Conservation (phyloP, 2,888 invertebrate genomes). For the Odontocolon sp. region DNA sequence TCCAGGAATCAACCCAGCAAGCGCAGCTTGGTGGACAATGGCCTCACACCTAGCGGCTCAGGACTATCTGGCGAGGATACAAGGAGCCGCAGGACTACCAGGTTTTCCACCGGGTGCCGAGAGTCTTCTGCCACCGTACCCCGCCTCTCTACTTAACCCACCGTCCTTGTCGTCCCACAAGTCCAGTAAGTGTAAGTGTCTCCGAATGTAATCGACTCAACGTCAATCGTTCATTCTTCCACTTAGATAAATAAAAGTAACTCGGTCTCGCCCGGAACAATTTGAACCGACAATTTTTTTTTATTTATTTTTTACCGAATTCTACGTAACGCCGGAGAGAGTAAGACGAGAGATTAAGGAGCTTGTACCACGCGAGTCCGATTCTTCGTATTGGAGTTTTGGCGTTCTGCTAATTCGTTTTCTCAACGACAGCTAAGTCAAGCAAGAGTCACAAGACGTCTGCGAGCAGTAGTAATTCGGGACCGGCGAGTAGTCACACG, state of each 20-base stretch:
- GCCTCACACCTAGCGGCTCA: conserved; percentile 94
- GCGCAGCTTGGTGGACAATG: conserved; percentile 95
- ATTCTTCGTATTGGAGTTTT: conserved; percentile 1
- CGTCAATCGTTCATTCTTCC: conserved; percentile 25
- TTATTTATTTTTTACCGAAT: neutral
- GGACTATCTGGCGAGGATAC: conserved; percentile 92
- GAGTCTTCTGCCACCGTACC: conserved; percentile 82
- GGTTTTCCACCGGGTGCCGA: conserved; percentile 86
- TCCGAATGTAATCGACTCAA: conserved; percentile 25
- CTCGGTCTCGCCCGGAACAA: neutral
- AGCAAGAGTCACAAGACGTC: conserved; percentile 79
- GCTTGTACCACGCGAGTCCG: conserved; percentile 1
- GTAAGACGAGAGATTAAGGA: neutral
- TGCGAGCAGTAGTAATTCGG: conserved; percentile 70
- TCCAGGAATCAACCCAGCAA: conserved; percentile 83
- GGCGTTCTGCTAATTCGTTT: conserved; percentile 26
- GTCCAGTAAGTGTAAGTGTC: conserved; percentile 79
- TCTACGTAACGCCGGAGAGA: neutral
- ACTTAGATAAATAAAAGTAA: neutral
- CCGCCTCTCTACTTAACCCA: conserved; percentile 84
- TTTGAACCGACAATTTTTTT: too few species aligned
- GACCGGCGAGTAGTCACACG: conserved; percentile 62
- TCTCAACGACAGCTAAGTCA: conserved; percentile 75
- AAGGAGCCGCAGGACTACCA: conserved; percentile 88
- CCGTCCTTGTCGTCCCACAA: conserved; percentile 81